A percentile compares a stretch with the other conserved stretches of the same genome.
Conservation (phyloP, 2,888 invertebrate species). For the Ophion obscuratus region DNA sequence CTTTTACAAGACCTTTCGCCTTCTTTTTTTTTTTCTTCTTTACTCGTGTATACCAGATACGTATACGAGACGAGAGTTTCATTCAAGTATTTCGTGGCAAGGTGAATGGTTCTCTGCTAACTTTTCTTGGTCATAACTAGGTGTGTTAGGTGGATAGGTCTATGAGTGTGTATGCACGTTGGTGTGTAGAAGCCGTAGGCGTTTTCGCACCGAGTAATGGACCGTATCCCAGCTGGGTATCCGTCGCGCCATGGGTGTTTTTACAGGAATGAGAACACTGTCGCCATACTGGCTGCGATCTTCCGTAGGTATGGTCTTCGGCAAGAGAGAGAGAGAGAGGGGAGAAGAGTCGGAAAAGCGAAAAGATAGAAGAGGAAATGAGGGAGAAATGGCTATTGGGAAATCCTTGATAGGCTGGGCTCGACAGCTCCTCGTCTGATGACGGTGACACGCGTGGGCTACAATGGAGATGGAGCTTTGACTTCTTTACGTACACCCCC, state of each 20-base stretch:
- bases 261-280: conserved; percentile 56
- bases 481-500: neutral
- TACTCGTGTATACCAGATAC: conserved; percentile 6
- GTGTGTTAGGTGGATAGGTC: neutral
- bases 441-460: conserved; percentile 19
- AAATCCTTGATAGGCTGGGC: conserved; percentile 30
- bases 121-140: conserved; percentile 25
- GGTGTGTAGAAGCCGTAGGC: conserved; percentile 57
- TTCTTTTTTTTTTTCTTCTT: conserved; percentile 47
- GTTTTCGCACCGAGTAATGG: conserved; percentile 64
- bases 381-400: conserved; percentile 50
- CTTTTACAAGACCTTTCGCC: conserved; percentile 64
- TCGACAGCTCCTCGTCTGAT: conserved; percentile 13
- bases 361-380: conserved; percentile 46
- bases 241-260: conserved; percentile 64
- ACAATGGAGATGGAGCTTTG: neutral
- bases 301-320: neutral
- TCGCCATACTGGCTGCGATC: conserved; percentile 25
- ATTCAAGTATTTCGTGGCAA: conserved; percentile 64
- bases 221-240: conserved; percentile 68
- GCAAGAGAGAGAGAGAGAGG: conserved; percentile 3
- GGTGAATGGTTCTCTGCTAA: conserved; percentile 51
- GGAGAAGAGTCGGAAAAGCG: conserved; percentile 30
- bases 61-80: conserved; percentile 61
- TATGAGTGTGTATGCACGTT: neutral